A percentile compares a stretch with the other conserved stretches of the same genome.
phyloP scores from a whole-genome alignment of 2,113 vertebrate species.

The Pachycephala philippinensis region DNA sequence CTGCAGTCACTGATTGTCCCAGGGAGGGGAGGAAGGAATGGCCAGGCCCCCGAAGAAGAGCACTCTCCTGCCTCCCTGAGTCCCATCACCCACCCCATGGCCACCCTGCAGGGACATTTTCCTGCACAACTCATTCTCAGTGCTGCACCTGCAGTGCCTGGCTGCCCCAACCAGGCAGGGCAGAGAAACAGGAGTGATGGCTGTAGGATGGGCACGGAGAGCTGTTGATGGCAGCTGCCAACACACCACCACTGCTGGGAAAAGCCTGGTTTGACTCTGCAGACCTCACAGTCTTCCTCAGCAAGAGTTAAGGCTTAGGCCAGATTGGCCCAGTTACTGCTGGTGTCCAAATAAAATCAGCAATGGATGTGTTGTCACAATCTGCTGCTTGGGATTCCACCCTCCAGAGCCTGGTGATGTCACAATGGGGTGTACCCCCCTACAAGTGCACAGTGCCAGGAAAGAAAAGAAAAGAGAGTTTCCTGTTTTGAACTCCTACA shows the following conservation, averaged over 20 bases:
- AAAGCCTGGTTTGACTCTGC: neutral
- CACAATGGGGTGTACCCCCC: neutral
- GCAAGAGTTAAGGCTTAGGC: neutral
- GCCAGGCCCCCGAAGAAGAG: neutral
- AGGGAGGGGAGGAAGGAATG: neutral
- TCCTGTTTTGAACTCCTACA: neutral
- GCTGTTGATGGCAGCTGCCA: neutral
- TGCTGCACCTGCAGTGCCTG: neutral
- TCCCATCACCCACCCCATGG: neutral
- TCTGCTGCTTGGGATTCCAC: neutral
- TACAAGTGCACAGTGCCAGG: neutral
- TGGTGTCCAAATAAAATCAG: neutral
- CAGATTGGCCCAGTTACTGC: neutral
- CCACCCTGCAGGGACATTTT: neutral
- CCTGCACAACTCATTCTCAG: neutral
- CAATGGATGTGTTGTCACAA: neutral
- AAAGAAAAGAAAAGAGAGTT: neutral
- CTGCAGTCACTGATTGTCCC: neutral
- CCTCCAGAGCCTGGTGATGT: neutral
- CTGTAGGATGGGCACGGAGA: neutral
- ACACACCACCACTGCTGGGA: neutral
- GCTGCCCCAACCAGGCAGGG: neutral
- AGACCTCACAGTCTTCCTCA: neutral
- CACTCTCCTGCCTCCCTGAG: neutral
- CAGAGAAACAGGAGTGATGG: neutral